Conservation (phyloP, 2,797 vertebrate genomes). For the Parambassis ranga region DNA sequence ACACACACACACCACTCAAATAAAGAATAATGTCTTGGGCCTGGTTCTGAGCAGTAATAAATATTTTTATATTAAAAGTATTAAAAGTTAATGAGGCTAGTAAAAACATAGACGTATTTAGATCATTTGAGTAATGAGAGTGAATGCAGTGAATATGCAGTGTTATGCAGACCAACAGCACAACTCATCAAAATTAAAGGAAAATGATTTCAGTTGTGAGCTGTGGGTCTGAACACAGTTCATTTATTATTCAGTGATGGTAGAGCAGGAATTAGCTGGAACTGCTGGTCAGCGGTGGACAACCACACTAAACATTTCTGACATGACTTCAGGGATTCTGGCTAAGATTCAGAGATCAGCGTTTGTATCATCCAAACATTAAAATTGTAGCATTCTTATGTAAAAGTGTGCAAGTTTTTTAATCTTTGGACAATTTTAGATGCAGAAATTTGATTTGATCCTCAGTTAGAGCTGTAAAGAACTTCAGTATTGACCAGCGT, state of each 20-base stretch:
- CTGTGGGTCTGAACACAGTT: background rate
- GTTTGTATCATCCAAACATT: background rate
- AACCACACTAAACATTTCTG: background rate
- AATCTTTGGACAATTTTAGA: background rate
- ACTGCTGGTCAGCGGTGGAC: background rate
- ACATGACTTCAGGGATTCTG: background rate
- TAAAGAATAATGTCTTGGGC: background rate
- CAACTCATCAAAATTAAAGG: background rate
- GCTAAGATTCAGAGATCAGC: background rate
- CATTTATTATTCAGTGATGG: conserved; percentile 2
- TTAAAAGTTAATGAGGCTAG: conserved; percentile 25
- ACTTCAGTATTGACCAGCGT: too few species aligned
- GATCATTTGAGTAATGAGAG: conserved; percentile 3
- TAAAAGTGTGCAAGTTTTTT: too few species aligned
- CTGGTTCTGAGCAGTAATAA: conserved; percentile 8
- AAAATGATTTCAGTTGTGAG: background rate
- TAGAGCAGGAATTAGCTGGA: background rate
- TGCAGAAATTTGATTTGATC: too few species aligned
- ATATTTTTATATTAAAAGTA: conserved; percentile 27
- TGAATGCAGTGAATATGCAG: background rate
- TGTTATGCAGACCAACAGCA: background rate
- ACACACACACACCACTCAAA: background rate
- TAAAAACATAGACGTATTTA: conserved; percentile 14
- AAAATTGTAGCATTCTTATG: too few species aligned
- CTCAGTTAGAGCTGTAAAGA: background rate